Percentiles rank a stretch among this genome's conserved stretches.
These are phyloP conservation scores for Cossypha polioptera DNA, from an alignment of 2,797 vertebrate species.

Conservation along the genomic window DNA sequence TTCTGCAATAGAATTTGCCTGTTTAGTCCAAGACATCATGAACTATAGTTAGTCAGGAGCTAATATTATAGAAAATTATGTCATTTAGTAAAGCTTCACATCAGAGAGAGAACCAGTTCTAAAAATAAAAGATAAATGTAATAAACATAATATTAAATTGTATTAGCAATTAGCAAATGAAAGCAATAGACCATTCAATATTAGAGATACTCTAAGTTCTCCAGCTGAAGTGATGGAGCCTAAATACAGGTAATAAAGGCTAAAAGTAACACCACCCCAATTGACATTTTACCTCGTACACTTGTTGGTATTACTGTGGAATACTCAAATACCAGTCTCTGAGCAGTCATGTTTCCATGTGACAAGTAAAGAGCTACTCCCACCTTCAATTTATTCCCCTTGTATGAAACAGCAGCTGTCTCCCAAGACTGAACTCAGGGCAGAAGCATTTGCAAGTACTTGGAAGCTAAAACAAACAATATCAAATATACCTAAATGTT, in stretches of 20 bases:
- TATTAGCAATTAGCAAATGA: not conserved
- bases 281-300: not conserved
- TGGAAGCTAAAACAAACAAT: not conserved
- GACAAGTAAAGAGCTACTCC: not conserved
- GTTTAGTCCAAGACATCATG: not conserved
- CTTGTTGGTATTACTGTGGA: not conserved
- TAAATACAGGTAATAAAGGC: not conserved
- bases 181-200: not conserved
- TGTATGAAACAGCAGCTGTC: not conserved
- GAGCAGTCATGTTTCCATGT: not conserved
- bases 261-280: not conserved
- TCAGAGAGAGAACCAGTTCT: not conserved
- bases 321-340: not conserved
- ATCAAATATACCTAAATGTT: not conserved
- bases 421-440: not conserved
- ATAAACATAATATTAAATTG: not conserved
- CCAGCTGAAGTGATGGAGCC: not conserved
- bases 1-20: not conserved
- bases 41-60: not conserved
- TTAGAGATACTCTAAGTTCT: not conserved
- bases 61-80: not conserved
- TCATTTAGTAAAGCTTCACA: not conserved
- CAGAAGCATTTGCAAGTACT: not conserved
- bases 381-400: not conserved
- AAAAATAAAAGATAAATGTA: not conserved